phyloP scores from a whole-genome alignment of 2,797 vertebrate species.

The Lacerta agilis region DNA sequence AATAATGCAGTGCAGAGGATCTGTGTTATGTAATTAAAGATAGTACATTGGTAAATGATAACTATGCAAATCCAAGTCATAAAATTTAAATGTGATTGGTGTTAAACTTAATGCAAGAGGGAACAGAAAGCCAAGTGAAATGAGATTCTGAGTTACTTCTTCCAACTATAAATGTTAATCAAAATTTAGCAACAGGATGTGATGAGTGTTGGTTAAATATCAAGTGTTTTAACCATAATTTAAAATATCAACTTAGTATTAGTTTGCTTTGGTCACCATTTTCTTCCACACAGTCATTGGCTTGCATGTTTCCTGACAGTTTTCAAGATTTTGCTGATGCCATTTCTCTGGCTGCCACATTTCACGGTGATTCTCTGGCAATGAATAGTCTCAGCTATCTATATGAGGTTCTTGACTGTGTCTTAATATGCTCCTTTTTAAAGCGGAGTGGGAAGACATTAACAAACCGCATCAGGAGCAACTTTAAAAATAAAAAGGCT shows the following conservation, averaged over 20 bases:
- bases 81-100: constrained; percentile 69
- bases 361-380: background rate
- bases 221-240: background rate
- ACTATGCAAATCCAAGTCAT: constrained; percentile 75
- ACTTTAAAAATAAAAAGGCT: no score
- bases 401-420: background rate
- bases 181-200: constrained; percentile 19
- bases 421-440: no score
- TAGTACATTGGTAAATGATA: constrained; percentile 75
- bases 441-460: background rate
- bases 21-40: constrained; percentile 76
- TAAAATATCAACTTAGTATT: background rate
- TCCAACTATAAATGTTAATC: constrained; percentile 62
- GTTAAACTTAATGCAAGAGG: constrained; percentile 68
- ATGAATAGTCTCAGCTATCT: background rate
- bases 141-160: constrained; percentile 58
- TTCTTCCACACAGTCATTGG: background rate
- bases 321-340: background rate
- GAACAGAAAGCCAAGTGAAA: constrained; percentile 68
- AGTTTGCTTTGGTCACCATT: background rate
- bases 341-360: background rate
- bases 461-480: background rate
- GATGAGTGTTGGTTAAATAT: background rate
- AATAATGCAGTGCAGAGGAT: constrained; percentile 67
- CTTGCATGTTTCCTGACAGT: background rate